phyloP scores from a whole-genome alignment of 2,113 vertebrate species.

The Ovis aries region DNA sequence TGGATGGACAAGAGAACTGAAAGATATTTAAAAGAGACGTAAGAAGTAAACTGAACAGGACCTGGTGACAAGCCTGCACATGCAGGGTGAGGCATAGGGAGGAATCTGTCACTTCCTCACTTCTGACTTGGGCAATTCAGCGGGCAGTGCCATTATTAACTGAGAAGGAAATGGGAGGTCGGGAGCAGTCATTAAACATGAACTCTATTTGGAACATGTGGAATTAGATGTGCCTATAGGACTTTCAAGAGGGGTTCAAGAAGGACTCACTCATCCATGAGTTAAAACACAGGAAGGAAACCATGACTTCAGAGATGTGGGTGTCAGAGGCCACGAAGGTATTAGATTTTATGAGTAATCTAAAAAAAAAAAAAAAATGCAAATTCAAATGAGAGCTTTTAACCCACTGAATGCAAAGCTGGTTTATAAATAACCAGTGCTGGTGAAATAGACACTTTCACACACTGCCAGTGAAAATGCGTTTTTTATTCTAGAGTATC shows the following conservation, averaged over 20 bases:
- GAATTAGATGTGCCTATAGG: not conserved
- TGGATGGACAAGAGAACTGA: not conserved
- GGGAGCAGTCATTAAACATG: not conserved
- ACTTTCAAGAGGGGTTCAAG: not conserved
- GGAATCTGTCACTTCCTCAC: not conserved
- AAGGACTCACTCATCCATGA: not conserved
- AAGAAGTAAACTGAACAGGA: not conserved
- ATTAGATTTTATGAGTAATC: not conserved
- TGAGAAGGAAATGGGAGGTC: not conserved
- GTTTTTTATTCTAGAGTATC: not conserved
- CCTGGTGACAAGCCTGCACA: not conserved
- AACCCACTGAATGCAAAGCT: not conserved
- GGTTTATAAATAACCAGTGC: not conserved
- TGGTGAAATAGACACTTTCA: not conserved
- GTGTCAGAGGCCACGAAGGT: not conserved
- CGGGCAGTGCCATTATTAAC: not conserved
- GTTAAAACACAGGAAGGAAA: not conserved
- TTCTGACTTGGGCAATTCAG: not conserved
- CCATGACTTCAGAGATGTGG: not conserved
- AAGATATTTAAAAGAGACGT: not conserved
- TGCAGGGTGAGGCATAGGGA: not conserved
- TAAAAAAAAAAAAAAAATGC: not conserved
- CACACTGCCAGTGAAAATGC: not conserved
- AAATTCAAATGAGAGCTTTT: not conserved
- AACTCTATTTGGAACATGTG: not conserved